phyloP scores from a whole-genome alignment of 2,113 vertebrate species.

The Anarrhichthys ocellatus region DNA sequence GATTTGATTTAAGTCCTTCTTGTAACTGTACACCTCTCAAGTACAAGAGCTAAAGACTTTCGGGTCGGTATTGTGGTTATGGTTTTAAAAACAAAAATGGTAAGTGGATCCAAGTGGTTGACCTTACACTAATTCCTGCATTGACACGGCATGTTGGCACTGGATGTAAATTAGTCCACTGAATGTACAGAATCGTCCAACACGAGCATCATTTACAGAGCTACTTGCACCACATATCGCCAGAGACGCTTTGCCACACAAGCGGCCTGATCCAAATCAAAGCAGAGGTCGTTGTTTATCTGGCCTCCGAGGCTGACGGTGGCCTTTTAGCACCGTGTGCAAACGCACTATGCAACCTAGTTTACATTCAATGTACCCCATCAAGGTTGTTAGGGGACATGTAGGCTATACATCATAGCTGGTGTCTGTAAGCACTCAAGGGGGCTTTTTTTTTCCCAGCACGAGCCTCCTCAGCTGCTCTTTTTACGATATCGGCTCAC shows the following conservation, averaged over 20 bases:
- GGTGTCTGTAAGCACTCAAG: conserved; percentile 49
- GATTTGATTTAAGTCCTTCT: not conserved
- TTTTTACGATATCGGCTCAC: conserved; percentile 24
- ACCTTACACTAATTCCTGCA: not conserved
- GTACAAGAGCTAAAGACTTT: no score
- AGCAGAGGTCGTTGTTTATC: conserved; percentile 56
- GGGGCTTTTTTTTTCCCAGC: conserved; percentile 35
- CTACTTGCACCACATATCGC: not conserved
- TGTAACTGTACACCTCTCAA: not conserved
- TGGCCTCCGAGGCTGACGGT: conserved; percentile 36
- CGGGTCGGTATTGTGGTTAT: not conserved
- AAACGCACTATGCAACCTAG: conserved; percentile 69
- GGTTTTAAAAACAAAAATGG: not conserved
- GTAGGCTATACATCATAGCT: conserved; percentile 77
- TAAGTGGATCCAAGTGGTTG: not conserved
- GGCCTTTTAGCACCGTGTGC: conserved; percentile 52
- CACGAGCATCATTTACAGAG: not conserved
- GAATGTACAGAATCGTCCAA: not conserved
- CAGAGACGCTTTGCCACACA: not conserved
- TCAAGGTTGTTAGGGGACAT: conserved; percentile 73
- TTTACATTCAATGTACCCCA: conserved; percentile 74
- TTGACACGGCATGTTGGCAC: not conserved
- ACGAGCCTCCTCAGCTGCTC: conserved; percentile 21
- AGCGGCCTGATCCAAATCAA: conserved; percentile 18
- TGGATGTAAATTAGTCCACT: not conserved